Base-by-base conservation (phyloP, 2,113 vertebrate species). In the Nematolebias whitei region DNA sequence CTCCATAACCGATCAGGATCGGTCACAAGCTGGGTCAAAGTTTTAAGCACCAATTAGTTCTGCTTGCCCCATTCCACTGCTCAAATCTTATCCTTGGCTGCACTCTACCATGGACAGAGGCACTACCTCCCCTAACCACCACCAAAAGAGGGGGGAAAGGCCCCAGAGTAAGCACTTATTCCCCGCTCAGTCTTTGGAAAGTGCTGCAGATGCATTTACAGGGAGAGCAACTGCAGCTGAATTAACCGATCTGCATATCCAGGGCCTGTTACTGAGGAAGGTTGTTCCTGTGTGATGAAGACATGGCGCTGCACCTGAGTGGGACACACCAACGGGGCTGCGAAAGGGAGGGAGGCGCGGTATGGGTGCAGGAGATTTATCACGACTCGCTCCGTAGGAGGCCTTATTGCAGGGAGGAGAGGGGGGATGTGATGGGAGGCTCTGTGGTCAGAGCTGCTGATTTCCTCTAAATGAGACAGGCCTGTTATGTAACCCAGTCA, bases 181-280 rank as follows among this genome's bases (percentile, higher is more conserved):
- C 64, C 32, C 79, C 71, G 74, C 87, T 84, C 88, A 82, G 87
- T 87, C 87, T 89, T 82, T 41, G 57, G 87, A 92, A 93, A 92
- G 85, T 92, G 91, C 92, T 93, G 90, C 88, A 92, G 88, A 90
- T 90, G 91, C 91, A 91, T 87, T 91, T 91, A 89, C 63, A n/a
- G 71, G 67, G 72, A 76, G 80, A 76, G 76, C 85, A 85, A 90
- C 89, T 92, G 89, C 89, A 87, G 91, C 89, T 88, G 87, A 90
- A 89, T 89, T 86, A 90, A 81, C 80, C 81, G 72, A 92, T 92
- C 83, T 93, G 88, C 90, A 92, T 92, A 92, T 92, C 87, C 85
- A 83, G 84, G 72, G 79, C 52, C 74, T 60, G 80, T 84, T 81
- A 61, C 38, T 4, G 70, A 68, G 63, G 68, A 71, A 84, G 84